phyloP scores from a whole-genome alignment of 2,888 invertebrate species.

The Cancer borealis region DNA sequence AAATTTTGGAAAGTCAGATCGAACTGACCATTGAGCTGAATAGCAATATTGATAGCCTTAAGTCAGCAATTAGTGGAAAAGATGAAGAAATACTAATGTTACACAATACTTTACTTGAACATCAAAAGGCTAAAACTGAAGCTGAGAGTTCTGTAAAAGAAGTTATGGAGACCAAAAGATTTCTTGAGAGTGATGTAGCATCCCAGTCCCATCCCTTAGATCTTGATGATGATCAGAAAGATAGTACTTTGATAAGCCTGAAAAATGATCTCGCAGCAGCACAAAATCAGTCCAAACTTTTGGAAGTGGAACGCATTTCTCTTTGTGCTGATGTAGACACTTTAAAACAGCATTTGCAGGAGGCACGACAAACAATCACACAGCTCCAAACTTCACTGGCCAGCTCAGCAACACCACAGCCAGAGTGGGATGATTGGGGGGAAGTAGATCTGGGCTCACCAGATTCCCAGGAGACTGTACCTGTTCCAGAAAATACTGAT shows the following conservation, averaged over 20 bases:
- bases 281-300: conserved; percentile 78
- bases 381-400: conserved; percentile 89
- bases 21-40: neutral
- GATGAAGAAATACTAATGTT: conserved; percentile 68
- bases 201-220: neutral
- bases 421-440: conserved; percentile 68
- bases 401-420: conserved; percentile 42
- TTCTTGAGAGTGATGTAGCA: neutral
- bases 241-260: conserved; percentile 54
- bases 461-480: conserved; percentile 16
- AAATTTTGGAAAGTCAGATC: conserved; percentile 39
- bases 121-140: conserved; percentile 46
- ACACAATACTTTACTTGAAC: conserved; percentile 44
- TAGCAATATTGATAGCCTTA: conserved; percentile 55
- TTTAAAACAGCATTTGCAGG: conserved; percentile 85
- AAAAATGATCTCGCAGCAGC: conserved; percentile 79
- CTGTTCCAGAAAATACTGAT: conserved; percentile 50
- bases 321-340: conserved; percentile 82
- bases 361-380: conserved; percentile 89
- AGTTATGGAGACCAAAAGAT: conserved; percentile 31
- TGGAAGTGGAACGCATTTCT: conserved; percentile 77
- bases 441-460: conserved; percentile 74
- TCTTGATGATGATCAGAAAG: neutral
- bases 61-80: conserved; percentile 40
- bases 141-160: conserved; percentile 32